phyloP scores from a whole-genome alignment of 2,113 vertebrate genomes.

The Chloroceryle aenea region DNA sequence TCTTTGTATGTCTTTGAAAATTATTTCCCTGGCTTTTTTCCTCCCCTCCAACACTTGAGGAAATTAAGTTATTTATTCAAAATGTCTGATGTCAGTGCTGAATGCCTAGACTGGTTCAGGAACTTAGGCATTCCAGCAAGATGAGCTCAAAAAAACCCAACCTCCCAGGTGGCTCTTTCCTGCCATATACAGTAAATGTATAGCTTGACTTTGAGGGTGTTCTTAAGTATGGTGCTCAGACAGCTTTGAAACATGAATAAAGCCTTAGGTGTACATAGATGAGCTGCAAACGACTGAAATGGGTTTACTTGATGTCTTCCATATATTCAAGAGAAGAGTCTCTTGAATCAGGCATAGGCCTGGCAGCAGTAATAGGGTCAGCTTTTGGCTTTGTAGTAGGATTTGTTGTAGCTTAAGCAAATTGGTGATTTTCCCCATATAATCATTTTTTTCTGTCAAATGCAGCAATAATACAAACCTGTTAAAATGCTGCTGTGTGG shows the following conservation, averaged over 20 bases:
- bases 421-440: background rate
- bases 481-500: background rate
- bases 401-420: background rate
- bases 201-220: background rate
- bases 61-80: slow-evolving; percentile 15
- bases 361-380: background rate
- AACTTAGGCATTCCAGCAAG: background rate
- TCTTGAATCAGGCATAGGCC: background rate
- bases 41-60: background rate
- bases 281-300: background rate
- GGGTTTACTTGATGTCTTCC: background rate
- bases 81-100: background rate
- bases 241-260: background rate
- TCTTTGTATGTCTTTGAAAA: background rate
- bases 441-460: background rate
- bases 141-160: background rate
- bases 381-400: background rate
- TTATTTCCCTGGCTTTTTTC: background rate
- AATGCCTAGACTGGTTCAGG: background rate
- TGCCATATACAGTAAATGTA: background rate
- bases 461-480: background rate
- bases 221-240: background rate
- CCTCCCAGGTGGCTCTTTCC: background rate
- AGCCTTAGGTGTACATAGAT: background rate
- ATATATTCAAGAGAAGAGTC: background rate